Conservation (phyloP, 2,888 invertebrate species). For the Rhorus exstirpatorius region DNA sequence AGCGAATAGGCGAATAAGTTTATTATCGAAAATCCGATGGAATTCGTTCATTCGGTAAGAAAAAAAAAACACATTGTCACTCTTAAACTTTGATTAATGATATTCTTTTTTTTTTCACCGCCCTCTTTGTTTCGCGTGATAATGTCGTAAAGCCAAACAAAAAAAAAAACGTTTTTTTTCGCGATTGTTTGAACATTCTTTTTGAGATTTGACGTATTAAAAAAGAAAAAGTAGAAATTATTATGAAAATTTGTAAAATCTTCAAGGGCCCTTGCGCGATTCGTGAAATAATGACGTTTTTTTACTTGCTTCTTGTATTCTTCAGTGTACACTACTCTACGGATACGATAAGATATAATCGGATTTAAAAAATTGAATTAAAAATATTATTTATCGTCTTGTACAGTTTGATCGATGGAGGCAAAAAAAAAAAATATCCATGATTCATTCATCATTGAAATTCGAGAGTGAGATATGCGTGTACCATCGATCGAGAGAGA, state of each 20-base stretch:
- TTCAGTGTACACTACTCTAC: conserved; percentile 72
- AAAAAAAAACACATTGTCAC: conserved; percentile 57
- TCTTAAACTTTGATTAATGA: conserved; percentile 54
- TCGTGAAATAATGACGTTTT: conserved; percentile 78
- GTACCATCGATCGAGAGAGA: too few relatives aligned
- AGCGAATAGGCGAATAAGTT: conserved; percentile 83
- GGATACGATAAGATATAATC: conserved; percentile 64
- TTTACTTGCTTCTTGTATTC: conserved; percentile 84
- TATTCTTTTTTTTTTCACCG: conserved; percentile 37
- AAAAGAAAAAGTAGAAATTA: conserved; percentile 26
- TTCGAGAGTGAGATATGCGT: too few relatives aligned
- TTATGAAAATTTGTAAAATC: conserved; percentile 58
- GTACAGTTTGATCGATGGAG: conserved; percentile 62
- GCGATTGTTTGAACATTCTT: conserved; percentile 49
- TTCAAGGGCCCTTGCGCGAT: conserved; percentile 73
- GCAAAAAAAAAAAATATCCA: conserved; percentile 22
- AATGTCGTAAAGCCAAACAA: conserved; percentile 71
- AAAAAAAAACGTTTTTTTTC: too few relatives aligned
- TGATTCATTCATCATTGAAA: conserved; percentile 34
- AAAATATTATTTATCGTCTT: conserved; percentile 64
- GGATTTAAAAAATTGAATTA: conserved; percentile 28
- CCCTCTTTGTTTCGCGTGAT: conserved; percentile 45
- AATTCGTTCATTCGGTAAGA: conserved; percentile 48
- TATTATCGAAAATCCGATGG: conserved; percentile 72
- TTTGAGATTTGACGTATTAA: conserved; percentile 53